Evolutionary conservation across 1,140 invertebrate genomes (phyloP), one percentile per base, ranked within the genome.

Genomic region (Pogonomyrmex californicus): DNA sequence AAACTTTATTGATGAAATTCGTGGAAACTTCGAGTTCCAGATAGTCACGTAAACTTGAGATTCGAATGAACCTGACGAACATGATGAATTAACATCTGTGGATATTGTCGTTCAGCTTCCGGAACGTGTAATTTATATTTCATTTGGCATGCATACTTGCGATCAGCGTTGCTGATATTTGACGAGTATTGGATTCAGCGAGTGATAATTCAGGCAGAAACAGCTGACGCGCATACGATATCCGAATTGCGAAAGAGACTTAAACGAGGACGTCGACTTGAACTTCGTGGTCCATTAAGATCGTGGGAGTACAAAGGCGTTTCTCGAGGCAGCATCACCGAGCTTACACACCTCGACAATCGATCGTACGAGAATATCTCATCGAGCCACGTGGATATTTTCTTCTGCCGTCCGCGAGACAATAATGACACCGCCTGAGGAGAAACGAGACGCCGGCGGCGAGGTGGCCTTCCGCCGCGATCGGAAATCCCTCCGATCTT

Each of bases 331-430:
- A 17, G 49, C n/a, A 78, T 14, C 71, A 14, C 12, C 63, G 85
- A 86, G 60, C 63, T 58, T 81, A 38, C 41, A 17, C 63, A 66
- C 10, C 58, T 75, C 44, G 83, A 58, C 51, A 68, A 86, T 86
- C 85, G 85, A 79, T 65, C 63, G 73, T 60, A 68, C 41, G 63
- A 4, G n/a, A 70, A 79, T 36, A 79, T 86, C 63, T 66, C 23
- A 81, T 33, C 51, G 33, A 56, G 63, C 63, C 76, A 86, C 62
- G 76, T 79, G 51, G 51, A 7, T 38, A 51, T 65, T 68, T 17
- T 51, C 68, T 63, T 83, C 68, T 73, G 33, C 86, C 78, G 58
- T 87, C 86, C 76, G 41, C 58, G 85, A 79, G 87, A 88, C 87
- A 89, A 89, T 89, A 89, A 89, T 76, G 66, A 82, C n/a, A 83